phyloP scores from a whole-genome alignment of 2,888 invertebrate genomes.

The Parapristionchus giblindavisi region DNA sequence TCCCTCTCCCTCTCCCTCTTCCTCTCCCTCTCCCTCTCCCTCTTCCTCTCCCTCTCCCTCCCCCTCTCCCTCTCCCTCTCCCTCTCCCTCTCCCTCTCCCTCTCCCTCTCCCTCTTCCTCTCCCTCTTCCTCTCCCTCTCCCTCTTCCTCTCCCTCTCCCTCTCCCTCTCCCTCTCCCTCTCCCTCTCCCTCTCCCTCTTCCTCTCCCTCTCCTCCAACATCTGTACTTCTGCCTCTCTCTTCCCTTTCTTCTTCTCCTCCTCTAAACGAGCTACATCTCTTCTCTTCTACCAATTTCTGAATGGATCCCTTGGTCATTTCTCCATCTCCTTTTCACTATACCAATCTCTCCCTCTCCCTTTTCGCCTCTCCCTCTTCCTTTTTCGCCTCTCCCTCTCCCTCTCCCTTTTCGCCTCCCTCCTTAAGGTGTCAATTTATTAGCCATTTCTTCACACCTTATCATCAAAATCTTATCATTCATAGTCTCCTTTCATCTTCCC shows the following conservation, averaged over 20 bases:
- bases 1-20: slow-evolving; percentile 4
- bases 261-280: slow-evolving; percentile 31
- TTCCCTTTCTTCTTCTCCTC: neutral
- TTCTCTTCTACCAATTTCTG: slow-evolving; percentile 17
- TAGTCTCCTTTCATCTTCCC: neutral
- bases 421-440: slow-evolving; percentile 30
- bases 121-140: slow-evolving; percentile 23
- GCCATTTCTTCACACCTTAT: slow-evolving; percentile 22
- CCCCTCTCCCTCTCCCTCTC: slow-evolving; percentile 12
- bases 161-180: slow-evolving; percentile 10
- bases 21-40: slow-evolving; percentile 8
- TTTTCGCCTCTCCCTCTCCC: no score
- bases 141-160: neutral
- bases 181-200: neutral
- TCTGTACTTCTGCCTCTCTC: slow-evolving; percentile 24
- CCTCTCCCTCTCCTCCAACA: slow-evolving; percentile 15
- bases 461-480: slow-evolving; percentile 15
- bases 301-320: slow-evolving; percentile 29
- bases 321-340: no score
- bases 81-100: slow-evolving; percentile 29
- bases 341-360: no score
- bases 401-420: slow-evolving; percentile 6
- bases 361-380: no score
- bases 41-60: slow-evolving; percentile 8
- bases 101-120: slow-evolving; percentile 4